Conservation (phyloP, 2,797 vertebrate species). For the Chelonia mydas region DNA sequence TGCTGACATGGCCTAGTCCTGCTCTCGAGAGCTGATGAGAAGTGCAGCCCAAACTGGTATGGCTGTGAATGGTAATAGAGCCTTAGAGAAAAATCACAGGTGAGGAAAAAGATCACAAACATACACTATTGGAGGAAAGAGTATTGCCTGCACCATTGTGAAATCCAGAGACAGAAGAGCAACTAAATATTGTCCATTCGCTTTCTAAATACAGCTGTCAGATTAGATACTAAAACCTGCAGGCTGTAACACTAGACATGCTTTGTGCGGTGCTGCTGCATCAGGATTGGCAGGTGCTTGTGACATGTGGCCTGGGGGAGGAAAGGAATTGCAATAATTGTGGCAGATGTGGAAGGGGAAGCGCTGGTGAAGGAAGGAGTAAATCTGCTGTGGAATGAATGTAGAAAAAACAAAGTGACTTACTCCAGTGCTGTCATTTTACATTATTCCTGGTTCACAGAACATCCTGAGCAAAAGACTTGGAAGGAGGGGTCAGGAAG, state of each 20-base stretch:
- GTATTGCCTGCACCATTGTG: not conserved
- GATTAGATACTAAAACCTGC: not conserved
- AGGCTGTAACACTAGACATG: accelerated
- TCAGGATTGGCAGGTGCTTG: not conserved
- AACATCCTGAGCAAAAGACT: conserved; percentile 5
- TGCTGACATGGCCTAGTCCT: not conserved
- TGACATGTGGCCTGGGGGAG: not conserved
- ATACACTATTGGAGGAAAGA: not conserved
- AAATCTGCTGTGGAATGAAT: not conserved
- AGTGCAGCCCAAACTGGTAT: not conserved
- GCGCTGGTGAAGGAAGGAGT: not conserved
- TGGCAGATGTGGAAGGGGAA: not conserved
- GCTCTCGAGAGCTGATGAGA: not conserved
- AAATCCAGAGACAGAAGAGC: not conserved
- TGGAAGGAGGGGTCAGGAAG: conserved; percentile 41
- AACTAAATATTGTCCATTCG: not conserved
- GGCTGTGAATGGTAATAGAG: not conserved
- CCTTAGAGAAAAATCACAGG: not conserved
- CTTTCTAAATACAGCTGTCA: not conserved
- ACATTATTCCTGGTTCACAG: conserved; percentile 16
- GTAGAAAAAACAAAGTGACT: not conserved
- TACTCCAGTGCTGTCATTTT: not conserved
- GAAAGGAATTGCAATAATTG: not conserved
- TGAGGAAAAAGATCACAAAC: not conserved
- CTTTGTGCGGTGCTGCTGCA: not conserved